Percentiles rank a stretch among this genome's conserved stretches.
phyloP scores from a whole-genome alignment of 2,113 vertebrate species.

The Tringa solitaria region DNA sequence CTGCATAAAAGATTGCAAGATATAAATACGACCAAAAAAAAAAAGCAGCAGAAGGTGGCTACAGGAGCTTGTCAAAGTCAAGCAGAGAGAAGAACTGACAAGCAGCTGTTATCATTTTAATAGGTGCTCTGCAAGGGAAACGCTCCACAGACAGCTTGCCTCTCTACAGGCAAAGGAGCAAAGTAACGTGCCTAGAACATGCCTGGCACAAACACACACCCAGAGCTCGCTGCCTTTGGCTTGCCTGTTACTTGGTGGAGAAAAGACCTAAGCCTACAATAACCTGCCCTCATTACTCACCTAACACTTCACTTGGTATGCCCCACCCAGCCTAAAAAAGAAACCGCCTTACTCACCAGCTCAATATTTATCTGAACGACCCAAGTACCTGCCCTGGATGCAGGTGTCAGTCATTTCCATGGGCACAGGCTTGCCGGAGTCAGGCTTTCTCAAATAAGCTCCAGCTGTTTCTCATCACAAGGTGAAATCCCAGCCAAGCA shows the following conservation, averaged over 20 bases:
- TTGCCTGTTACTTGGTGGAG: background rate
- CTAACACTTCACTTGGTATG: background rate
- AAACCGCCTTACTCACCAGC: background rate
- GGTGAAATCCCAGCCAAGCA: constrained; percentile 6
- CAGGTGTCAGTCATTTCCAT: constrained; percentile 14
- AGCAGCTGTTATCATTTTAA: background rate
- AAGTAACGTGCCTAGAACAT: background rate
- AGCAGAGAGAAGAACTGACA: background rate
- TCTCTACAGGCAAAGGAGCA: background rate
- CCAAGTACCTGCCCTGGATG: background rate
- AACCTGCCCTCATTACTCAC: constrained; percentile 18
- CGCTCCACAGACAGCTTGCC: background rate
- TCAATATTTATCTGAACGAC: constrained; percentile 12
- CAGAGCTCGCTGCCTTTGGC: background rate
- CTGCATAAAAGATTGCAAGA: background rate
- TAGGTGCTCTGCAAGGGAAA: background rate
- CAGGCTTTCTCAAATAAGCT: background rate
- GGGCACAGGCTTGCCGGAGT: background rate
- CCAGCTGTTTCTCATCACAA: constrained; percentile 55
- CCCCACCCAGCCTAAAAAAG: constrained; percentile 29
- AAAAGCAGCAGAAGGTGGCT: background rate
- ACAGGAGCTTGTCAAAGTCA: background rate
- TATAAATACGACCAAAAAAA: background rate
- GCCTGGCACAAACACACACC: background rate
- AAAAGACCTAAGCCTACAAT: background rate